A percentile compares a stretch with the other conserved stretches of the same genome.
phyloP scores from a whole-genome alignment of 2,113 vertebrate genomes.

The Varanus komodoensis region DNA sequence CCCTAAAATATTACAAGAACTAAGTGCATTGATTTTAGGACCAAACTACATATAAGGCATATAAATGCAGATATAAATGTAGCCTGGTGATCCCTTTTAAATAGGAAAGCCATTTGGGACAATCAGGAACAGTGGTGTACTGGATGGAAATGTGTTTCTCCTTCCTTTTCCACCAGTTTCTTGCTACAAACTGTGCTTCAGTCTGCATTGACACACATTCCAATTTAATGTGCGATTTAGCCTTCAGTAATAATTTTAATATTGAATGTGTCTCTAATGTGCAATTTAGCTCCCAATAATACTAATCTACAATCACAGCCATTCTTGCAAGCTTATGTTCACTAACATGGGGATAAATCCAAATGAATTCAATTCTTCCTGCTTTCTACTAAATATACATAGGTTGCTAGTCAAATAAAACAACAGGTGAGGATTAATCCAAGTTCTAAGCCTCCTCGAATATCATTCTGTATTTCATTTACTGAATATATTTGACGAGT shows the following conservation, averaged over 20 bases:
- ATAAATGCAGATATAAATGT: not conserved
- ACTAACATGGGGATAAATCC: not conserved
- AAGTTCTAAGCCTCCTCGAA: not conserved
- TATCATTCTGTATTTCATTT: slow-evolving; percentile 22
- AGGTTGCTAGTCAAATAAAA: not conserved
- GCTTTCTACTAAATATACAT: not conserved
- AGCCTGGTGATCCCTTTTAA: not conserved
- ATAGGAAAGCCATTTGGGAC: not conserved
- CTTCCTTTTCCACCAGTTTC: not conserved
- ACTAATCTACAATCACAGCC: not conserved
- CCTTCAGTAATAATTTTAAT: too few species aligned
- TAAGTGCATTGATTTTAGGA: not conserved
- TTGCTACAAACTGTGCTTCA: not conserved
- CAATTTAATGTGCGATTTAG: too few species aligned
- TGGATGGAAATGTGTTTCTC: not conserved
- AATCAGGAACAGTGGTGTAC: not conserved
- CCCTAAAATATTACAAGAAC: not conserved
- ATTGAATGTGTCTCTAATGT: not conserved
- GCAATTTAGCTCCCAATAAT: not conserved
- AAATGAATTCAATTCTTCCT: not conserved
- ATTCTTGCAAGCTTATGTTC: not conserved
- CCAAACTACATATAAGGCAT: not conserved
- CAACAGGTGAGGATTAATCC: not conserved
- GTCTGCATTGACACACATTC: not conserved
- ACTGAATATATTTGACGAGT: slow-evolving; percentile 39